Evolutionary conservation across 1,140 invertebrate genomes (phyloP), one percentile per base, ranked within the genome.

Genomic region (Riptortus pedestris): DNA sequence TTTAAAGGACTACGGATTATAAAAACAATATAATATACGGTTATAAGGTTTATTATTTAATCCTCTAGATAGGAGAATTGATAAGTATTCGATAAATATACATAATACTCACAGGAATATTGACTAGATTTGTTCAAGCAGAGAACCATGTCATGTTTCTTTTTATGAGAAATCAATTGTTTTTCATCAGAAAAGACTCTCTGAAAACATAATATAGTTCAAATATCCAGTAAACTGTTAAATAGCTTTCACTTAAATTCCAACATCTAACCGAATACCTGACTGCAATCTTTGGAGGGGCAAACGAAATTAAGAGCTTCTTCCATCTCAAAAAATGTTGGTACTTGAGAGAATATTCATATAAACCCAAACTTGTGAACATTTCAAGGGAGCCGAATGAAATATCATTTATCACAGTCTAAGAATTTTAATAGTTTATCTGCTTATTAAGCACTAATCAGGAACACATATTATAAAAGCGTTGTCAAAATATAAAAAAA

Each of bases 51-150:
- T n/a, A n/a, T n/a, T 7, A 38, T 38, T 38, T 38, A 38, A 38
- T 7, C 31, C 31, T 7, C 31, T 38, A 38, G 14, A 14, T 38
- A 38, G 14, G 5, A 7, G 31, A 38, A 38, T 38, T n/a, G n/a
- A n/a, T n/a, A n/a, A n/a, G n/a, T n/a, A n/a, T n/a, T n/a, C n/a
- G n/a, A 38, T 7, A 38, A 5, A 38, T 38, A 38, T 38, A 9
- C 14, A 26, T 60, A 43, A n/a, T 20, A 63, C 61, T 48, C 31
- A 63, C 61, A 63, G 28, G 61, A 24, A 31, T 14, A 27, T 1
- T 48, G 45, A 20, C 18, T 47, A 2, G 43, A 43, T 63, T 63
- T 63, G 26, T 52, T 63, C 16, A 63, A 48, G 24, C 45, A 63
- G 3, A 63, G 28, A n/a, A 51, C 26, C 61, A 63, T 63, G 24